Percentiles rank a stretch among this genome's conserved stretches.
Conservation (phyloP, 37 sponge, comb jelly and placozoan species). For the Axinella damicornis region DNA sequence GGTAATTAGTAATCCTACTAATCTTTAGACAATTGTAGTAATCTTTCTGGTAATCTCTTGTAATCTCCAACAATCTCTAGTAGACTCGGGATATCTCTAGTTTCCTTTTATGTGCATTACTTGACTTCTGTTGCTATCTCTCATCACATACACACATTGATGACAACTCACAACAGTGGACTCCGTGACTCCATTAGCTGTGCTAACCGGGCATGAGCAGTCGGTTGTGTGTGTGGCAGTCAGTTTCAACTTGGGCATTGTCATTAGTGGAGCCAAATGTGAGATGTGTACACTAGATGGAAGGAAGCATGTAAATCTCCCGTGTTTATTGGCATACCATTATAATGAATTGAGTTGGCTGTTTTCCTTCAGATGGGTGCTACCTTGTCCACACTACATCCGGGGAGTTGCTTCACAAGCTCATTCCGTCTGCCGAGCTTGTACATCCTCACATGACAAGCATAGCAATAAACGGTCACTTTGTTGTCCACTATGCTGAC, state of each 20-base stretch:
- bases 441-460: conserved; percentile 55
- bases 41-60: too few relatives aligned
- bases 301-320: too few relatives aligned
- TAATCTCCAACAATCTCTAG: too few relatives aligned
- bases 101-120: too few relatives aligned
- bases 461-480: conserved; percentile 56
- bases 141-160: too few relatives aligned
- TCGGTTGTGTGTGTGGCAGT: conserved; percentile 74
- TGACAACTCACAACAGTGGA: conserved; percentile 21
- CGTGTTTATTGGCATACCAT: too few relatives aligned
- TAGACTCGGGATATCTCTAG: too few relatives aligned
- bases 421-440: conserved; percentile 34
- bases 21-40: too few relatives aligned
- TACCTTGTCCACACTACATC: conserved; percentile 53
- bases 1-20: too few relatives aligned
- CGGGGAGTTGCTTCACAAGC: conserved; percentile 77
- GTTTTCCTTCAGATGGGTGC: conserved; percentile 41
- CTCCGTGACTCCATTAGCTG: conserved; percentile 63
- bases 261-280: conserved; percentile 88
- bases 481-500: conserved; percentile 83
- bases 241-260: conserved; percentile 74
- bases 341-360: neutral
- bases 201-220: conserved; percentile 87
- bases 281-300: too few relatives aligned
- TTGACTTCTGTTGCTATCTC: too few relatives aligned